Percentiles rank a stretch among this genome's conserved stretches.
Evolutionary conservation across 2,113 vertebrate genomes (phyloP).

Genomic region (Mionectes macconnelli): DNA sequence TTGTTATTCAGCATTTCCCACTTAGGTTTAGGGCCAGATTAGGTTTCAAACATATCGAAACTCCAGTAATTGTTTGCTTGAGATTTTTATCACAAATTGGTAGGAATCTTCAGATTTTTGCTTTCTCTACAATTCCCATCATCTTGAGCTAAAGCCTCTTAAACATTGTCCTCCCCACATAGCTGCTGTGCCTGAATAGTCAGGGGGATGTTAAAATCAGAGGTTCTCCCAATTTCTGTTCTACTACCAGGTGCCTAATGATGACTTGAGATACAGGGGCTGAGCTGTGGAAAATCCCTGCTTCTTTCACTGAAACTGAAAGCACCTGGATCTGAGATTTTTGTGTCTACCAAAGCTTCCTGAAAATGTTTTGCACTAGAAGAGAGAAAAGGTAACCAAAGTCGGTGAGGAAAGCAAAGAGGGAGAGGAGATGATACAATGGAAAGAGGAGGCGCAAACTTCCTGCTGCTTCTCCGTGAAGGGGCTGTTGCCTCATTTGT

Average conservation of each 20-base stretch:
- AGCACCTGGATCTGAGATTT: conserved; percentile 11
- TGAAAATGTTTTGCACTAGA: conserved; percentile 54
- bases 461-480: neutral
- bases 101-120: neutral
- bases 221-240: neutral
- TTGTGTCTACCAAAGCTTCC: neutral
- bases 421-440: conserved; percentile 34
- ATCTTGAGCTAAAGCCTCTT: neutral
- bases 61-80: neutral
- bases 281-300: conserved; percentile 1
- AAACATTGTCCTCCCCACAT: fast-evolving
- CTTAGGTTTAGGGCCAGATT: neutral
- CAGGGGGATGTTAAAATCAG: neutral
- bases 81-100: neutral
- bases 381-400: neutral
- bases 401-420: neutral
- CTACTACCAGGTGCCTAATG: neutral
- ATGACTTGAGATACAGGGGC: neutral
- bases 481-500: conserved; percentile 3
- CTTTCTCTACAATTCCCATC: neutral
- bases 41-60: neutral
- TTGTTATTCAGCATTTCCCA: neutral
- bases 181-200: neutral
- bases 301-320: neutral
- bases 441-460: conserved; percentile 30